Conservation (phyloP, 2,888 invertebrate genomes). For the Ormia ochracea region DNA sequence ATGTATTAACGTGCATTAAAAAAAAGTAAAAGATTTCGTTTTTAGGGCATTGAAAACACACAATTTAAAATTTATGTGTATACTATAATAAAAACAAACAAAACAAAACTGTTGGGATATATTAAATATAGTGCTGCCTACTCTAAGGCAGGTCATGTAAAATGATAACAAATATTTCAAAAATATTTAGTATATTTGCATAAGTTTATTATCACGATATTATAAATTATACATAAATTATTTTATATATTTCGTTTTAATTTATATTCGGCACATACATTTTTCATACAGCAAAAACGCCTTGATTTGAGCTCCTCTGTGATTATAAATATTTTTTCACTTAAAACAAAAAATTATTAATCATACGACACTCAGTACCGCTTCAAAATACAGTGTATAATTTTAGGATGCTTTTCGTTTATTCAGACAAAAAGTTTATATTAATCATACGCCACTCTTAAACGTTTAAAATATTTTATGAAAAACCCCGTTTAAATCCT, state of each 20-base stretch:
- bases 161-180: too few species aligned
- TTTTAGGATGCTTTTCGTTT: background rate
- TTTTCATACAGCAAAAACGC: slow-evolving; percentile 18
- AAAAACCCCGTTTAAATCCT: background rate
- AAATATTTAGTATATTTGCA: background rate
- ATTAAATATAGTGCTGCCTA: too few species aligned
- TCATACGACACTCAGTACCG: background rate
- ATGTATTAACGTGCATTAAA: too few species aligned
- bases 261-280: background rate
- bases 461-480: background rate
- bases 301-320: background rate
- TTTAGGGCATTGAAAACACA: too few species aligned
- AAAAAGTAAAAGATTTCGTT: too few species aligned
- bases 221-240: background rate
- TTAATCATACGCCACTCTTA: slow-evolving; percentile 6
- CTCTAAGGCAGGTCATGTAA: too few species aligned
- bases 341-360: background rate
- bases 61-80: too few species aligned
- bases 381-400: background rate
- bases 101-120: too few species aligned
- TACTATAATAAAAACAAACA: too few species aligned
- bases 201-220: too few species aligned
- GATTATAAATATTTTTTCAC: background rate
- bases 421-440: background rate
- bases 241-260: background rate